A percentile compares a stretch with the other conserved stretches of the same genome.
Evolutionary conservation across 2,113 vertebrate species (phyloP).

Genomic region (Chiloscyllium plagiosum): DNA sequence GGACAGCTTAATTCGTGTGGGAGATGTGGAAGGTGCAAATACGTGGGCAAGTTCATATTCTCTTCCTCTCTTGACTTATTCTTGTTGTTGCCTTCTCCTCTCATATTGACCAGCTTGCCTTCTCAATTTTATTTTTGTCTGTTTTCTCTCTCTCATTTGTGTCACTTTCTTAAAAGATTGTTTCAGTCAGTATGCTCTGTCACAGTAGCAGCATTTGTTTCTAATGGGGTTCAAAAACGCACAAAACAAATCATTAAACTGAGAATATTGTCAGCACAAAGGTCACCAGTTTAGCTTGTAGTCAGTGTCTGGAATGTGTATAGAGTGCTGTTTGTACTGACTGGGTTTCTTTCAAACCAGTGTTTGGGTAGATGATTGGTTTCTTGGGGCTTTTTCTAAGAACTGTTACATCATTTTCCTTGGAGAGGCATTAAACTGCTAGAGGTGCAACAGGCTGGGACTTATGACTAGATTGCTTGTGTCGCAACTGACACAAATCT

Average conservation of each 20-base stretch:
- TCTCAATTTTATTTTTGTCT: neutral
- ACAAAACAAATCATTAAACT: neutral
- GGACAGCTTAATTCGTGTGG: neutral
- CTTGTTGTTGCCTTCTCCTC: neutral
- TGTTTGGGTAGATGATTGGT: neutral
- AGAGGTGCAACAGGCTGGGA: neutral
- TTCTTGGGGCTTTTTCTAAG: neutral
- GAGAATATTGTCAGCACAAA: neutral
- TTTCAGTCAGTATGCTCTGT: neutral
- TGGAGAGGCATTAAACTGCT: neutral
- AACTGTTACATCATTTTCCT: neutral
- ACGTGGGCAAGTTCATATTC: neutral
- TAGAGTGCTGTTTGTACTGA: neutral
- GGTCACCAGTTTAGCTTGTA: neutral
- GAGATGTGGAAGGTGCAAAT: neutral
- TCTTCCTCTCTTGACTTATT: neutral
- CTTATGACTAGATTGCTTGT: neutral
- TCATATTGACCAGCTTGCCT: neutral
- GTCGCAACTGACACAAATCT: neutral
- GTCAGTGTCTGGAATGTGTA: neutral
- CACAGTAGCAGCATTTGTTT: neutral
- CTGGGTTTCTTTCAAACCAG: neutral
- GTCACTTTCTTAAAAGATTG: neutral
- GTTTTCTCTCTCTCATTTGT: too few species aligned
- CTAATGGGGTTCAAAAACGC: neutral